Percentiles rank a stretch among this genome's conserved stretches.
These are phyloP conservation scores for Dreissena polymorpha DNA, from an alignment of 1,140 invertebrate species.

Conservation along the genomic window DNA sequence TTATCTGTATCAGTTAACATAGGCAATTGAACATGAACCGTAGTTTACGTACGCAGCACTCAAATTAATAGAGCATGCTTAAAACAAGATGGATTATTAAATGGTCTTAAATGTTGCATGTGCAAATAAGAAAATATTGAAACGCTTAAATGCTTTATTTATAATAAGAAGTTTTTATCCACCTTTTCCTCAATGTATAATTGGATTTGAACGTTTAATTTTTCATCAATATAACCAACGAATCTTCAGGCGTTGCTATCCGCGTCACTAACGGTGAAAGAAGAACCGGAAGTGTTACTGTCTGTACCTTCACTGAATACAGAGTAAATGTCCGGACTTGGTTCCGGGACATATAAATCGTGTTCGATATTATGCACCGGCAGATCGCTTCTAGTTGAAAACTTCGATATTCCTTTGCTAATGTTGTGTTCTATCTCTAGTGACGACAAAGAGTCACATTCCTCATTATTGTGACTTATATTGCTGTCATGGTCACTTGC, in stretches of 20 bases:
- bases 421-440: not conserved
- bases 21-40: too few species aligned
- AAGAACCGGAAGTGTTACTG: conserved; percentile 33
- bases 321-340: conserved; percentile 42
- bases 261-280: conserved; percentile 11
- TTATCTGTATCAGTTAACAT: too few species aligned
- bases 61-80: too few species aligned
- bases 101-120: too few species aligned
- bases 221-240: not conserved
- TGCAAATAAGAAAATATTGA: too few species aligned
- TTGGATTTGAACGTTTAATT: not conserved
- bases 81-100: too few species aligned
- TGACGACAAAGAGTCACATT: too few species aligned
- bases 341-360: conserved; percentile 26
- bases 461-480: too few species aligned
- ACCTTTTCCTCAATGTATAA: too few species aligned
- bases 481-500: not conserved
- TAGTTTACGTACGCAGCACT: too few species aligned
- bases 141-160: too few species aligned
- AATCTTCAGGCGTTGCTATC: not conserved
- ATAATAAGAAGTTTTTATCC: too few species aligned
- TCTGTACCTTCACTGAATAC: conserved; percentile 28
- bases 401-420: not conserved
- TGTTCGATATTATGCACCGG: conserved; percentile 21
- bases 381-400: not conserved